Conservation (phyloP, 2,888 invertebrate species). For the Chrysolina americana region DNA sequence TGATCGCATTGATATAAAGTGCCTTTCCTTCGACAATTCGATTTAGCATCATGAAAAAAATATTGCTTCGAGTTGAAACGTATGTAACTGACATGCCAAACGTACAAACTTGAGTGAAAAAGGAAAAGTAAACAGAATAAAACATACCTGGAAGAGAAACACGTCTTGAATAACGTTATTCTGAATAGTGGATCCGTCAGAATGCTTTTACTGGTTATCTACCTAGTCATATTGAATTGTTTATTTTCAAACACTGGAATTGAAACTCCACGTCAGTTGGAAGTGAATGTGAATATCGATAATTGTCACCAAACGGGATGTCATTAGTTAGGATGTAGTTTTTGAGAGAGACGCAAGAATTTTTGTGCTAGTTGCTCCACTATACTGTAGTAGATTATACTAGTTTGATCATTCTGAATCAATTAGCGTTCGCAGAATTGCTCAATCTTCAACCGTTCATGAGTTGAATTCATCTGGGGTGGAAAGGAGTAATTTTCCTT, state of each 20-base stretch:
- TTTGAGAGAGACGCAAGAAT: too few species aligned
- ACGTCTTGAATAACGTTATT: constrained; percentile 20
- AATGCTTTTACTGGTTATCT: constrained; percentile 15
- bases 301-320: too few species aligned
- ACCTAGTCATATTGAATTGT: constrained; percentile 13
- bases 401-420: too few species aligned
- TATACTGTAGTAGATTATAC: too few species aligned
- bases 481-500: too few species aligned
- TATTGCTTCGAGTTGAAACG: background rate
- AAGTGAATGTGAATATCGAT: background rate
- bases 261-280: background rate
- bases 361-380: too few species aligned
- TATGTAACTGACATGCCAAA: background rate
- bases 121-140: constrained; percentile 23
- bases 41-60: background rate
- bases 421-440: too few species aligned
- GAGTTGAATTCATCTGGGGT: too few species aligned
- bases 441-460: too few species aligned
- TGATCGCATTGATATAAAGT: background rate
- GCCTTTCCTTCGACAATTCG: background rate
- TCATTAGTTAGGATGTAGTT: too few species aligned
- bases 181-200: background rate
- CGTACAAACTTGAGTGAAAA: constrained; percentile 3
- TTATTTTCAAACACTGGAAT: background rate
- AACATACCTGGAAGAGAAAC: constrained; percentile 13